phyloP scores from a whole-genome alignment of 2,113 vertebrate genomes.

The Artemisiospiza belli region DNA sequence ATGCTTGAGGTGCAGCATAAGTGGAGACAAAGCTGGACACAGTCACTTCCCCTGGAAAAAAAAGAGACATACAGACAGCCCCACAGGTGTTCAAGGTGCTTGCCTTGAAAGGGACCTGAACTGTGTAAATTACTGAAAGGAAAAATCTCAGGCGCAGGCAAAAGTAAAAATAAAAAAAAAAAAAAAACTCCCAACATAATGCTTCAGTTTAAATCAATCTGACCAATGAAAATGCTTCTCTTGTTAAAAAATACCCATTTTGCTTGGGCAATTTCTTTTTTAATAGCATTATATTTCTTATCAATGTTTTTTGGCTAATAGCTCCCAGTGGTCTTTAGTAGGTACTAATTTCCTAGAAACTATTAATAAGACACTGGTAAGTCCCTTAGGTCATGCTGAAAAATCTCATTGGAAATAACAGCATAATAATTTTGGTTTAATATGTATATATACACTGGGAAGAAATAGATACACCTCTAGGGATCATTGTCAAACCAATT shows the following conservation, averaged over 20 bases:
- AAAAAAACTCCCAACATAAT: neutral
- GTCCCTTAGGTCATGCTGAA: neutral
- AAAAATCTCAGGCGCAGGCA: neutral
- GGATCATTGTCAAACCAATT: neutral
- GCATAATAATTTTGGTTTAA: neutral
- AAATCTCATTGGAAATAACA: neutral
- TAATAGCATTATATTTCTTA: neutral
- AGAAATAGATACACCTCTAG: neutral
- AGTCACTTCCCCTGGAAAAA: neutral
- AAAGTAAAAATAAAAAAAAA: neutral
- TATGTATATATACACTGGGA: neutral
- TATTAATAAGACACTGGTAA: neutral
- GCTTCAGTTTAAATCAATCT: neutral
- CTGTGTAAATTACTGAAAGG: neutral
- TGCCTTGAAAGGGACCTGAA: neutral
- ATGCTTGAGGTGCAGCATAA: neutral
- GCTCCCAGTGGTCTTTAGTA: neutral
- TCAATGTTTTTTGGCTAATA: neutral
- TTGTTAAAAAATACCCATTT: neutral
- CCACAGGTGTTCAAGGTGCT: neutral
- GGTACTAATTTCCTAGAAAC: neutral
- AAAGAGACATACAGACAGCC: neutral
- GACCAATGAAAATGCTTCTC: neutral
- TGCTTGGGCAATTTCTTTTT: neutral
- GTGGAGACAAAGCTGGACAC: neutral